These are phyloP conservation scores for Doryteuthis pealeii DNA, from an alignment of 1,140 invertebrate genomes.

Conservation along the genomic window DNA sequence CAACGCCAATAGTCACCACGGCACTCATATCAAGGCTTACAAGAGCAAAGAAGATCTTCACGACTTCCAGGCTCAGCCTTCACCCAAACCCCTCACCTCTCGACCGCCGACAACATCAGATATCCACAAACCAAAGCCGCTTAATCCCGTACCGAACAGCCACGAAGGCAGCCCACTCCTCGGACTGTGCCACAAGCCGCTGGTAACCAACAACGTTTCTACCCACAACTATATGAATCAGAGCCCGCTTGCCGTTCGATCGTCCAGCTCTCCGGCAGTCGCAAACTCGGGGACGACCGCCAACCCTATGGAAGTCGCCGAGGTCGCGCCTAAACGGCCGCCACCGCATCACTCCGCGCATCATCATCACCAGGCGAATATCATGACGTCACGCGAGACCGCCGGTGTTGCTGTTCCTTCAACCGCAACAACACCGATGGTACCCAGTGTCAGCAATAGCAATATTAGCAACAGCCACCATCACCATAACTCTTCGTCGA, in stretches of 20 bases:
- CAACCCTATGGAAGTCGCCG: slow-evolving; percentile 16
- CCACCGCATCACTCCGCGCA: too few relatives aligned
- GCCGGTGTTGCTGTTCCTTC: too few relatives aligned
- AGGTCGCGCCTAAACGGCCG: not conserved
- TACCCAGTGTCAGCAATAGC: too few relatives aligned
- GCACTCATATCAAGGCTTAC: not conserved
- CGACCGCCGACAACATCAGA: slow-evolving; percentile 39
- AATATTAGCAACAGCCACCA: too few relatives aligned
- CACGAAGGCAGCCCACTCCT: not conserved
- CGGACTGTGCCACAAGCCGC: not conserved
- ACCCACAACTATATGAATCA: not conserved
- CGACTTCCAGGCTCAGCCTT: slow-evolving; percentile 24
- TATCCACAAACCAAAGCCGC: slow-evolving; percentile 48
- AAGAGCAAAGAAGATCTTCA: not conserved
- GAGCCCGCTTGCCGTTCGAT: not conserved
- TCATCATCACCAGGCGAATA: too few relatives aligned
- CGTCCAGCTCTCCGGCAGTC: not conserved
- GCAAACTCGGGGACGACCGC: slow-evolving; percentile 17
- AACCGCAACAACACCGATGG: too few relatives aligned
- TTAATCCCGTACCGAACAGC: slow-evolving; percentile 15
- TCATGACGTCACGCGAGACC: too few relatives aligned
- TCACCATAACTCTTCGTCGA: not conserved
- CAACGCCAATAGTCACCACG: slow-evolving; percentile 1
- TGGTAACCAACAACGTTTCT: not conserved
- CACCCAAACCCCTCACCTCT: slow-evolving; percentile 49